Percentiles rank a stretch among this genome's conserved stretches.
These are phyloP conservation scores for Chaetophractus vellerosus DNA, from an alignment of 2,797 vertebrate genomes.

Conservation along the genomic window DNA sequence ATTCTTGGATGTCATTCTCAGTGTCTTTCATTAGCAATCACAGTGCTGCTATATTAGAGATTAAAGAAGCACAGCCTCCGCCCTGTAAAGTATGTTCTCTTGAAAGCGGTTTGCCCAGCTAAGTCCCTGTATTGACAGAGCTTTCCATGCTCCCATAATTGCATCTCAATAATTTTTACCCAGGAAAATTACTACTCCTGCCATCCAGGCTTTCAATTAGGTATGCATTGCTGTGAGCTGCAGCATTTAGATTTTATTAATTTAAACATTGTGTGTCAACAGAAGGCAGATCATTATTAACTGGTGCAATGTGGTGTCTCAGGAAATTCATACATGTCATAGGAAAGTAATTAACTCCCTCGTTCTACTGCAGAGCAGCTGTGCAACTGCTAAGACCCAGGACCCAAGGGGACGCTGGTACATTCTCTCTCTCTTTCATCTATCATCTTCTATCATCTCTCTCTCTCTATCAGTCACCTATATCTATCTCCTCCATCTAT, in stretches of 20 bases:
- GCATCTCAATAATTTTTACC: slow-evolving; percentile 72
- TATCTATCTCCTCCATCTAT: too few species aligned
- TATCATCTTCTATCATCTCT: too few species aligned
- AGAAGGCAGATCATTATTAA: slow-evolving; percentile 79
- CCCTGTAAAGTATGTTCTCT: neutral
- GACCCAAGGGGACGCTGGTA: neutral
- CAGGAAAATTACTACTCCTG: slow-evolving; percentile 62
- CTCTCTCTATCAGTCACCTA: too few species aligned
- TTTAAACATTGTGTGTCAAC: slow-evolving; percentile 82
- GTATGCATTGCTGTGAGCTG: slow-evolving; percentile 54
- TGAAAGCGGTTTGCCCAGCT: slow-evolving; percentile 17
- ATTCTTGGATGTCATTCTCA: slow-evolving; percentile 52
- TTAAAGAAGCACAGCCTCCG: neutral
- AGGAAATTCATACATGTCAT: slow-evolving; percentile 70
- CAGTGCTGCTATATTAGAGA: neutral
- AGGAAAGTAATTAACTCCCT: slow-evolving; percentile 80
- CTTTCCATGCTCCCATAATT: slow-evolving; percentile 70
- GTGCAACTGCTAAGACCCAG: slow-evolving; percentile 34
- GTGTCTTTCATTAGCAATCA: slow-evolving; percentile 55
- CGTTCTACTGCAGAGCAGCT: slow-evolving; percentile 74
- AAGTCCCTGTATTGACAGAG: slow-evolving; percentile 61
- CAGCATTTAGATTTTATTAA: slow-evolving; percentile 79
- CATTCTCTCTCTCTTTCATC: too few species aligned
- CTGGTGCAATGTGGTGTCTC: slow-evolving; percentile 53
- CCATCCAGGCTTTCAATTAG: slow-evolving; percentile 73